Percentiles rank a stretch among this genome's conserved stretches.
Conservation (phyloP, 1,140 invertebrate genomes). For the Papilio helenus region DNA sequence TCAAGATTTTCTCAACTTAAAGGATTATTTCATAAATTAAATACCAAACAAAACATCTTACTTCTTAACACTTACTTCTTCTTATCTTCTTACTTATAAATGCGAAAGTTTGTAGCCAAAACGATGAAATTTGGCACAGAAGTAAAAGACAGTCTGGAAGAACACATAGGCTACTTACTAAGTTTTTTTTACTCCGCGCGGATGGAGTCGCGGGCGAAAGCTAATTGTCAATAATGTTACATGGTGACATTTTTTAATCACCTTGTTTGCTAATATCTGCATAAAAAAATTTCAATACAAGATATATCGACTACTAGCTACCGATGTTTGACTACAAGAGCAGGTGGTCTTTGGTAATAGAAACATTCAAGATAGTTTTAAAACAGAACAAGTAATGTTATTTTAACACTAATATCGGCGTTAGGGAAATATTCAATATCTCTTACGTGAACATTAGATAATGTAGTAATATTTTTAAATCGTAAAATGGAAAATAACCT, state of each 20-base stretch:
- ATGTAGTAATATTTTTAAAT: neutral
- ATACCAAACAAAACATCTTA: too few relatives aligned
- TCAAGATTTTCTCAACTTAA: too few relatives aligned
- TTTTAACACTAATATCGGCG: neutral
- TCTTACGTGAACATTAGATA: neutral
- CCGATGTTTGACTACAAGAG: neutral
- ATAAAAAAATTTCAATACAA: neutral
- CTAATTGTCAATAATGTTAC: too few relatives aligned
- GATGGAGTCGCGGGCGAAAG: too few relatives aligned
- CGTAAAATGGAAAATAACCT: neutral
- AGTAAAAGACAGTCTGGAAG: too few relatives aligned
- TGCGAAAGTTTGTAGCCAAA: too few relatives aligned
- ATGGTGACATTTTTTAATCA: too few relatives aligned
- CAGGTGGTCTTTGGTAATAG: neutral
- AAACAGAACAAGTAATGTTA: neutral
- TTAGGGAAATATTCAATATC: neutral
- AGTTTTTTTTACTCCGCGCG: too few relatives aligned
- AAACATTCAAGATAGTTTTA: slow-evolving; percentile 5
- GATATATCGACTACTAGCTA: neutral
- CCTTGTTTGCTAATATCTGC: too few relatives aligned
- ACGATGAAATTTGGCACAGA: neutral
- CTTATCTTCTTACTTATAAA: too few relatives aligned
- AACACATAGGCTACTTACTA: too few relatives aligned
- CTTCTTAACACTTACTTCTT: neutral
- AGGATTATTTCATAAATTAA: too few relatives aligned